Percentiles rank a stretch among this genome's conserved stretches.
These are phyloP conservation scores for Danio aesculapii DNA, from an alignment of 2,797 vertebrate species.

Conservation along the genomic window DNA sequence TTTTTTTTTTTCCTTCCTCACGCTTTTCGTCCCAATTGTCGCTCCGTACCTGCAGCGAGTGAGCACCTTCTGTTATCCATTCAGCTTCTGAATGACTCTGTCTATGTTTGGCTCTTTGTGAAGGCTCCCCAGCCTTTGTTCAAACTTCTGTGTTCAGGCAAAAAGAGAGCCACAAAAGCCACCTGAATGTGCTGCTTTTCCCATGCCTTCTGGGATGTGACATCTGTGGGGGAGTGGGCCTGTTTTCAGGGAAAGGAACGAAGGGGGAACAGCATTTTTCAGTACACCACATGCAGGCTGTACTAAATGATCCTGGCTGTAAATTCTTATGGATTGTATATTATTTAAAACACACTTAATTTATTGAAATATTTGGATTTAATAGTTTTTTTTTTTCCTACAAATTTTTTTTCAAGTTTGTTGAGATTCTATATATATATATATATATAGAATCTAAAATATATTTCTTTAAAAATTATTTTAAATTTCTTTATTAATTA, in stretches of 20 bases:
- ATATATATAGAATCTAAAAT: too few relatives aligned
- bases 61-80: slow-evolving; percentile 52
- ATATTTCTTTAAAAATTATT: too few relatives aligned
- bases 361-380: background rate
- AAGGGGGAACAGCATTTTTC: slow-evolving; percentile 54
- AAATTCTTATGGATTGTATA: background rate
- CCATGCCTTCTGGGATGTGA: slow-evolving; percentile 65
- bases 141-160: slow-evolving; percentile 46
- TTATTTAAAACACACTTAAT: background rate
- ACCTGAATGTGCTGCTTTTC: slow-evolving; percentile 66
- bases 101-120: slow-evolving; percentile 47
- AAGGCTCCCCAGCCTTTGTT: slow-evolving; percentile 56
- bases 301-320: background rate
- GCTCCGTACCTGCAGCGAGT: slow-evolving; percentile 39
- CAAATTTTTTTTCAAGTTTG: too few relatives aligned
- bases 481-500: too few relatives aligned
- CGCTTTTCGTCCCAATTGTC: slow-evolving; percentile 6
- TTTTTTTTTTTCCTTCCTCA: background rate
- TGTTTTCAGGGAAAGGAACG: slow-evolving; percentile 59
- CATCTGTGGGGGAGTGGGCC: slow-evolving; percentile 74
- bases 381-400: background rate
- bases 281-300: background rate
- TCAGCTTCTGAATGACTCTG: slow-evolving; percentile 40
- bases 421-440: too few relatives aligned
- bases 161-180: slow-evolving; percentile 61